A percentile compares a stretch with the other conserved stretches of the same genome.
Conservation (phyloP, 2,113 vertebrate species). For the Pseudopipra pipra region DNA sequence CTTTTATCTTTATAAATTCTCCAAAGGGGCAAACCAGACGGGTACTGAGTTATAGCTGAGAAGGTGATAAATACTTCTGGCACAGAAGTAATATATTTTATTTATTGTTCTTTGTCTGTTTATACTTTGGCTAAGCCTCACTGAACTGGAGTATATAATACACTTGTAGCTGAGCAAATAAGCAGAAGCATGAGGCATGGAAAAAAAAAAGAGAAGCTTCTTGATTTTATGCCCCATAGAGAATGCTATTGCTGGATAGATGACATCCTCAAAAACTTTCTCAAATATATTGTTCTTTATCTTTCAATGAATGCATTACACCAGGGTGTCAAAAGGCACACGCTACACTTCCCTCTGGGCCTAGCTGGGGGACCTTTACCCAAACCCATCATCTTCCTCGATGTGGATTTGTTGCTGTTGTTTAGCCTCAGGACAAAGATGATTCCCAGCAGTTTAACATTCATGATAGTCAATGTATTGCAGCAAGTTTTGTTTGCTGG, state of each 20-base stretch:
- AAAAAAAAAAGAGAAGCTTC: not conserved
- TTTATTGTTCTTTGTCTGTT: not conserved
- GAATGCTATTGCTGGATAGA: not conserved
- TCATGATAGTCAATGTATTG: not conserved
- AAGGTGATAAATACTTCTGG: not conserved
- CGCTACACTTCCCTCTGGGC: not conserved
- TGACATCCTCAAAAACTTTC: not conserved
- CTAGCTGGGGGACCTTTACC: not conserved
- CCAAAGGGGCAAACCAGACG: not conserved
- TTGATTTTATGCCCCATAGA: not conserved
- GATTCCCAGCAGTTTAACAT: not conserved
- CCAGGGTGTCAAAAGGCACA: fast-evolving
- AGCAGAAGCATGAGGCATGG: not conserved
- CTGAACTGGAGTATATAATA: not conserved
- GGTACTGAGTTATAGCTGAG: not conserved
- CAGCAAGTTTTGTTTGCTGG: not conserved
- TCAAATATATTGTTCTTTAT: not conserved
- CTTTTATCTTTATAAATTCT: not conserved
- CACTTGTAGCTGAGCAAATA: not conserved
- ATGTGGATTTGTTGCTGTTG: not conserved
- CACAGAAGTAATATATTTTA: not conserved
- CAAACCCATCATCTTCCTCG: not conserved
- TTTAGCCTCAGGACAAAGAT: not conserved
- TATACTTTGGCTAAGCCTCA: not conserved
- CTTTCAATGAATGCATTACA: not conserved